phyloP scores from a whole-genome alignment of 2,797 vertebrate species.

The Halcyon chelicuti region DNA sequence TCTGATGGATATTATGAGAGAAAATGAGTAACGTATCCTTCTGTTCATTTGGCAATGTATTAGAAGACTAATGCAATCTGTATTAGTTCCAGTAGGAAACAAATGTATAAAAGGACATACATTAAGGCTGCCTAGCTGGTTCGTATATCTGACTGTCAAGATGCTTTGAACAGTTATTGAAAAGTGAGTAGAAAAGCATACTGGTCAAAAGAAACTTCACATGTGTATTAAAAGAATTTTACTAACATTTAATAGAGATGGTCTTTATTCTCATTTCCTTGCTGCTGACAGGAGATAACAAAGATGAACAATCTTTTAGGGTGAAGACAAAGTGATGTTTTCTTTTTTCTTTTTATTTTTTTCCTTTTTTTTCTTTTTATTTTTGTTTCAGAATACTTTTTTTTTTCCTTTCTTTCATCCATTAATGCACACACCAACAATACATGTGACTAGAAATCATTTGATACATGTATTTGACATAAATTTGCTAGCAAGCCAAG shows the following conservation, averaged over 20 bases:
- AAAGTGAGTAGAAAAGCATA: neutral
- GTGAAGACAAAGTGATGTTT: neutral
- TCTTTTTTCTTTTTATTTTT: neutral
- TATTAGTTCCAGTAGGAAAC: neutral
- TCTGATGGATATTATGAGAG: neutral
- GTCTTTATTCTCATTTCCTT: neutral
- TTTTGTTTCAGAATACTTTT: neutral
- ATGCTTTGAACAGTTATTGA: neutral
- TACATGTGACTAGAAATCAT: conserved; percentile 40
- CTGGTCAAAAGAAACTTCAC: neutral
- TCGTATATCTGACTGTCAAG: neutral
- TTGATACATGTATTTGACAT: conserved; percentile 58
- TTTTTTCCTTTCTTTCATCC: neutral
- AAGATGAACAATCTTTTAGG: neutral
- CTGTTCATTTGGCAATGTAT: neutral
- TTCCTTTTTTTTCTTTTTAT: no score
- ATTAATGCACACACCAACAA: neutral
- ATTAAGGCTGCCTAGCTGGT: neutral
- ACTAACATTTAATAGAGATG: neutral
- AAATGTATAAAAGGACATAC: neutral
- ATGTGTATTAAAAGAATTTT: neutral
- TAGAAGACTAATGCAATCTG: neutral
- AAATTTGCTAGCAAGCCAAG: conserved; percentile 68
- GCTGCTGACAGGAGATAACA: neutral
- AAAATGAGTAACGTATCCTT: conserved; percentile 16